Conservation (phyloP, 2,888 invertebrate genomes). For the Acleris literana region DNA sequence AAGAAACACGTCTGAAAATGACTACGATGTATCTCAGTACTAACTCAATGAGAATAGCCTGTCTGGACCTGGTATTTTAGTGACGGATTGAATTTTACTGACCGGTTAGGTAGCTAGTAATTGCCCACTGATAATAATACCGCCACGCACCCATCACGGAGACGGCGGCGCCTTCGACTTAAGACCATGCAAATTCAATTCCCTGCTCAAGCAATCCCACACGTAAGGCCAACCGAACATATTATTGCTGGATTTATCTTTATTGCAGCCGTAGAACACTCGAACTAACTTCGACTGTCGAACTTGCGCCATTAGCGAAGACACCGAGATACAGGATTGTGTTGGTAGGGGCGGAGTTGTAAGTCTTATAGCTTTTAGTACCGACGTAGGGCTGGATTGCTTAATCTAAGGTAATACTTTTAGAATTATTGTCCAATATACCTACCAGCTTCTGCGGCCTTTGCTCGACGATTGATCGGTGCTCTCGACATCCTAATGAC, state of each 20-base stretch:
- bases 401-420: constrained; percentile 75
- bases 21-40: no score
- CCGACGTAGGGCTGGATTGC: constrained; percentile 72
- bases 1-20: no score
- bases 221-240: constrained; percentile 81
- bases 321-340: constrained; percentile 83
- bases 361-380: constrained; percentile 83
- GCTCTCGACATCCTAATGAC: constrained; percentile 5
- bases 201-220: constrained; percentile 78
- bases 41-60: not conserved
- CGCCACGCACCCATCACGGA: constrained; percentile 67
- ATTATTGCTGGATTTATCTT: constrained; percentile 84
- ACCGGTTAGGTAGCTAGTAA: constrained; percentile 69
- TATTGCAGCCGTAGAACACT: constrained; percentile 82
- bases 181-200: constrained; percentile 84
- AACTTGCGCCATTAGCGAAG: constrained; percentile 83
- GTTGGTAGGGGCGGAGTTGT: constrained; percentile 81
- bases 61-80: not conserved
- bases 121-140: constrained; percentile 67
- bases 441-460: constrained; percentile 28
- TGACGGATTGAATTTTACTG: constrained; percentile 30
- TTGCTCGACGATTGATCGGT: constrained; percentile 16
- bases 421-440: constrained; percentile 52
- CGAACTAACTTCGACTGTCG: constrained; percentile 83
- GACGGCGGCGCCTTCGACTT: constrained; percentile 72